Conservation (phyloP, 2,888 invertebrate genomes). For the Thera britannica region DNA sequence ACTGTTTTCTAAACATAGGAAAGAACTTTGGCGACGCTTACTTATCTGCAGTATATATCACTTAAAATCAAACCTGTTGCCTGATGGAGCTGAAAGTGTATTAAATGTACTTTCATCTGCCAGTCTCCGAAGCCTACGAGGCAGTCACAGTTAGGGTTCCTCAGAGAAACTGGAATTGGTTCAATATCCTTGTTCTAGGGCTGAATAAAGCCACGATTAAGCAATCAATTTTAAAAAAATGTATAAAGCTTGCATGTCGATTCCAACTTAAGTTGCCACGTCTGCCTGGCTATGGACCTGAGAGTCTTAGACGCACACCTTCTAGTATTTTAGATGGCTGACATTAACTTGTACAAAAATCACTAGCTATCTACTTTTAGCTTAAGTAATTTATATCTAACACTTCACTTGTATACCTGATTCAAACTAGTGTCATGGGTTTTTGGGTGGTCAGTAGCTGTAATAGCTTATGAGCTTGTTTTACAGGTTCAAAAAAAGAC, state of each 20-base stretch:
- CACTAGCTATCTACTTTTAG: slow-evolving; percentile 64
- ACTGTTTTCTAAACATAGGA: no score
- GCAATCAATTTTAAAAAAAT: background rate
- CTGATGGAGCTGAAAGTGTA: no score
- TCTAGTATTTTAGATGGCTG: slow-evolving; percentile 69
- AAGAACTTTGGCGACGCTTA: no score
- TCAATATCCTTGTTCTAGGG: background rate
- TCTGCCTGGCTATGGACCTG: slow-evolving; percentile 9
- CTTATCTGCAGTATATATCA: no score
- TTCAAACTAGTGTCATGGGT: slow-evolving; percentile 33
- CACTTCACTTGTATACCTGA: slow-evolving; percentile 39
- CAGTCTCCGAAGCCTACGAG: no score
- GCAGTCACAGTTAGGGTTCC: no score
- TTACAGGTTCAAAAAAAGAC: slow-evolving; percentile 24
- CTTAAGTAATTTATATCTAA: slow-evolving; percentile 77
- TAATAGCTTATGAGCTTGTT: slow-evolving; percentile 10
- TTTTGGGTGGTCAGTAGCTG: slow-evolving; percentile 10
- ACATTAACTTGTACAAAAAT: slow-evolving; percentile 75
- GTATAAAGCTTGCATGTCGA: background rate
- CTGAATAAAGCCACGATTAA: no score
- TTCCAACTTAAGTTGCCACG: background rate
- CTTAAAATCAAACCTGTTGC: no score
- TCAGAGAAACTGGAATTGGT: background rate
- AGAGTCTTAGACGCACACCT: slow-evolving; percentile 46
- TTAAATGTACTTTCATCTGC: no score